phyloP scores from a whole-genome alignment of 2,113 vertebrate species.

The Alouatta palliata region DNA sequence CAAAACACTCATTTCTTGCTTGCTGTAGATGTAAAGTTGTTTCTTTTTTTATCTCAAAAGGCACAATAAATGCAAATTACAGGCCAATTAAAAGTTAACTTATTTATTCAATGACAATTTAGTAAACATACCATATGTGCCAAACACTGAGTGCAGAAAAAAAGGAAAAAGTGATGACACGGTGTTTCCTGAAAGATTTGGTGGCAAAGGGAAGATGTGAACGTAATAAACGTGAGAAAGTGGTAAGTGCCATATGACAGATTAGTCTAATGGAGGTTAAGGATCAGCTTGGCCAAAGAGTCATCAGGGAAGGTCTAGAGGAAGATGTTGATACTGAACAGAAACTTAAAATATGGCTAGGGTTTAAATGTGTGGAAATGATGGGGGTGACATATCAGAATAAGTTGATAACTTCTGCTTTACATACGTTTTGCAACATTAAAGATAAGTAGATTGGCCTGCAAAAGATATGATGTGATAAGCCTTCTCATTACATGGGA shows the following conservation, averaged over 20 bases:
- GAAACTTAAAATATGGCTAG: neutral
- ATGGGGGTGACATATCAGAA: accelerated
- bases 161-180: neutral
- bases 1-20: neutral
- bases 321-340: neutral
- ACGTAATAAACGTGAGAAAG: neutral
- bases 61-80: neutral
- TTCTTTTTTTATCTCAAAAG: neutral
- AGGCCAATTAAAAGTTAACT: neutral
- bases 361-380: neutral
- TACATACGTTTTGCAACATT: neutral
- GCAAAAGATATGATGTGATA: neutral
- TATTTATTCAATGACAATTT: neutral
- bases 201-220: neutral
- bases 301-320: neutral
- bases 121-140: neutral
- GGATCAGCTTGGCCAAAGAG: neutral
- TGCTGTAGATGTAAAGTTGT: neutral
- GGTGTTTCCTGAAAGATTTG: neutral
- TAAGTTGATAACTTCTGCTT: neutral
- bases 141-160: neutral
- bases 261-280: neutral
- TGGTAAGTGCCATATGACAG: neutral
- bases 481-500: neutral
- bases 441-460: neutral